Evolutionary conservation across 2,888 invertebrate species (phyloP).

Genomic region (Branchipolynoe longqiensis): DNA sequence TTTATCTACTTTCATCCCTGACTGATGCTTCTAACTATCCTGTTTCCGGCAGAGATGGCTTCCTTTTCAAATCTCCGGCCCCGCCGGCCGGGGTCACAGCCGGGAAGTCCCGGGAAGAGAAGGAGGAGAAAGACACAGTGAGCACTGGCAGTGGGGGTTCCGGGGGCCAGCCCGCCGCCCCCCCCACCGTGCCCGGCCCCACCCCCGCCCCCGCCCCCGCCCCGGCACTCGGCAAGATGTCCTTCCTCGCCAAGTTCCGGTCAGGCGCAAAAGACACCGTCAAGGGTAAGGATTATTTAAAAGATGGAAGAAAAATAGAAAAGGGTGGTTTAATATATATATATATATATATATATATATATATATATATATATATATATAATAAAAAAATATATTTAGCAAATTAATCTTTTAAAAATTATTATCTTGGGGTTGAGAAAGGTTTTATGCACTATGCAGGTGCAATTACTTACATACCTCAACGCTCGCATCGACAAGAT

Average conservation of each 20-base stretch:
- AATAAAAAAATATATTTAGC: too few species aligned
- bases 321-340: conserved; percentile 6
- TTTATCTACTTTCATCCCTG: too few species aligned
- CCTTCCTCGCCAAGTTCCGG: conserved; percentile 50
- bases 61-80: conserved; percentile 55
- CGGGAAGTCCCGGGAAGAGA: conserved; percentile 15
- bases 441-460: too few species aligned
- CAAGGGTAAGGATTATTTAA: conserved; percentile 30
- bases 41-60: conserved; percentile 53
- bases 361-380: too few species aligned
- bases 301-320: too few species aligned
- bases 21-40: too few species aligned
- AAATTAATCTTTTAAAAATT: too few species aligned
- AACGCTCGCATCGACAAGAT: too few species aligned
- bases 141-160: not conserved
- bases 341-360: not conserved
- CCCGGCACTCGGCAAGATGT: conserved; percentile 36
- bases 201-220: not conserved
- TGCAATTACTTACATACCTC: too few species aligned
- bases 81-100: not conserved
- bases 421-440: too few species aligned
- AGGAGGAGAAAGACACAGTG: conserved; percentile 4
- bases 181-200: not conserved
- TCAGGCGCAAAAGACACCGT: not conserved
- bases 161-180: not conserved